Evolutionary conservation across 2,888 invertebrate genomes (phyloP).

Genomic region (Caenorhabditis angaria): DNA sequence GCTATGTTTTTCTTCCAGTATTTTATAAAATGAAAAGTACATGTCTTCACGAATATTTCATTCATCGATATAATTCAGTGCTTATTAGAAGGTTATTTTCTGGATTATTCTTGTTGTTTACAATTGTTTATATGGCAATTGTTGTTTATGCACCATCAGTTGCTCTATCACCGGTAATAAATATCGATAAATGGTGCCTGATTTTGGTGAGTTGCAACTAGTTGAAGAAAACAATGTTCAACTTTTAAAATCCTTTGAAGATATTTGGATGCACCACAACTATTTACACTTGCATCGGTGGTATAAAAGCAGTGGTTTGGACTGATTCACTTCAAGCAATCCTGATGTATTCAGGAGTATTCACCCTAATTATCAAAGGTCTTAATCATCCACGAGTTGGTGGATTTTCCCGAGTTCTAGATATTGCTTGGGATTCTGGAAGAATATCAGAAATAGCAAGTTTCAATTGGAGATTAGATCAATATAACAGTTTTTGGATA

Average conservation of each 20-base stretch:
- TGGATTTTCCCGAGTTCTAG: slow-evolving; percentile 52
- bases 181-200: slow-evolving; percentile 53
- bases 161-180: slow-evolving; percentile 59
- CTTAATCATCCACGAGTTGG: slow-evolving; percentile 59
- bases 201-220: slow-evolving; percentile 39
- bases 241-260: slow-evolving; percentile 31
- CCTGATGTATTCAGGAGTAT: slow-evolving; percentile 64
- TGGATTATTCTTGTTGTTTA: slow-evolving; percentile 57
- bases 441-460: slow-evolving; percentile 52
- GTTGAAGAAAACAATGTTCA: slow-evolving; percentile 6
- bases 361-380: slow-evolving; percentile 57
- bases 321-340: slow-evolving; percentile 62
- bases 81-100: slow-evolving; percentile 60
- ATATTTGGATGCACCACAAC: slow-evolving; percentile 62
- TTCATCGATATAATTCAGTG: slow-evolving; percentile 61
- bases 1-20: slow-evolving; percentile 62
- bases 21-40: slow-evolving; percentile 66
- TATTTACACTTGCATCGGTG: slow-evolving; percentile 62
- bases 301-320: slow-evolving; percentile 65
- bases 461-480: slow-evolving; percentile 49
- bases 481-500: slow-evolving; percentile 67
- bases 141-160: slow-evolving; percentile 66
- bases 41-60: slow-evolving; percentile 65
- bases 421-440: slow-evolving; percentile 56
- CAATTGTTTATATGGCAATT: slow-evolving; percentile 61